Evolutionary conservation across 2,113 vertebrate genomes (phyloP), one percentile per base, ranked within the genome.

Genomic region (Scalopus aquaticus): DNA sequence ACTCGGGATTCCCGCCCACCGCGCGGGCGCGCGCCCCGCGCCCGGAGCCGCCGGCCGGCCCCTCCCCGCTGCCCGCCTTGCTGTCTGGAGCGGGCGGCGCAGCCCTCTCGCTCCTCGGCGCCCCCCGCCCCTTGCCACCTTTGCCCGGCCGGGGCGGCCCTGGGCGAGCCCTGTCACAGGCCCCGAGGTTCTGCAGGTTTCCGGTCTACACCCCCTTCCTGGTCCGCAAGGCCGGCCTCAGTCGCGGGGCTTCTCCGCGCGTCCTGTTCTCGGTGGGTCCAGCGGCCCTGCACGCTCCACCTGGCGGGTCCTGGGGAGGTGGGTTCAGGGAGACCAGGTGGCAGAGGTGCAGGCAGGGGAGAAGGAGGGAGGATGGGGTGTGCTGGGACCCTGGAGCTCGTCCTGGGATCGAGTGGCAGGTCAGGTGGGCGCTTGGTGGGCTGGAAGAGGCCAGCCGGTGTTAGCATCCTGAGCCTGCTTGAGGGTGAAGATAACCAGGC

Each of bases 1-100:
- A 86, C 85, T 72, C 84, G 26, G 85, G 82, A 58, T 80, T 70
- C 92, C 92, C 83, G 96, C 96, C 97, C 96, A 84, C 3, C 74
- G 32, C 95, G 73, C 95, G 32, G 28, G 49, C 19, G 72, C 90
- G 92, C 92, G 62, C 83, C 72, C 77, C 30, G 12, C 58, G 15
- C 17, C 3, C 16, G 13, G 8, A 35, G 64, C 8, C n/a, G 10
- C 0, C 9, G 3, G 64, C 51, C 87, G n/a, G 8, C 32, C 19
- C 4, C 19, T 16, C 32, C 0, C 22, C 0, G 16, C n/a, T 9
- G 11, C 78, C 87, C 81, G 76, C 0, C 67, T n/a, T n/a, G n/a
- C n/a, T n/a, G n/a, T n/a, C n/a, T n/a, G n/a, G n/a, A n/a, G n/a
- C n/a, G n/a, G n/a, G 94, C 69, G 60, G 26, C 26, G 1, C 32